Base-by-base conservation (phyloP, 1,140 invertebrate species). In the Mamestra configurata region DNA sequence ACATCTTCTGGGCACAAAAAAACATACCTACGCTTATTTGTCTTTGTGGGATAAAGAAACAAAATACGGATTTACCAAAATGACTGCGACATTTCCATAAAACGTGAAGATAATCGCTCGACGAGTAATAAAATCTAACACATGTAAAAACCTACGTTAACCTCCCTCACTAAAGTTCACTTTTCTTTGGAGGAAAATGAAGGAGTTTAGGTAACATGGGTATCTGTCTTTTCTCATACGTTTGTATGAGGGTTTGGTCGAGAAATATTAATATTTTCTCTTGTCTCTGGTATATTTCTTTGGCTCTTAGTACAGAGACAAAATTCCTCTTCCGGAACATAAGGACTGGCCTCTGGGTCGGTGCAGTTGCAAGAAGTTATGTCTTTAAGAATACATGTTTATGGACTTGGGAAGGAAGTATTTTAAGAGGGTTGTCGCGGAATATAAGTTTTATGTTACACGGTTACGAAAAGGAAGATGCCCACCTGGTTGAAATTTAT, bases 61-160 rank as follows among this genome's bases (percentile, higher is more conserved):
- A 57, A 73, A 73, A 43, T 73, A 40, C 71, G 71, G 71, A 73
- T 73, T 73, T 43, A 73, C 51, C 51, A 73, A 73, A 73, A 73
- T 73, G 71, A 73, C 53, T 73, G 71, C 71, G 71, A 73, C 71
- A 73, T 73, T 57, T 73, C 51, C 71, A 59, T 73, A 73, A 73
- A 73, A 73, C 71, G 71, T 73, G 71, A 73, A 57, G 71, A 73
- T 73, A 73, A 73, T 73, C 51, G 71, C 51, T 35, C 31, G 13
- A 22, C 53, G 53, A 43, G 71, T 73, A 59, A 73, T 73, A 73
- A 73, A 73, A 57, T 1, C 22, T 31, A 0, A 10, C n/a, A 11
- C 53, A 20, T 22, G 0, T 31, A n/a, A 73, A 73, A 57, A 27
- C 11, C 51, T 24, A 57, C 71, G 35, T 73, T 57, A 24, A 0